Evolutionary conservation across 2,888 invertebrate genomes (phyloP), one percentile per base, ranked within the genome.

Genomic region (Pammene aurita): DNA sequence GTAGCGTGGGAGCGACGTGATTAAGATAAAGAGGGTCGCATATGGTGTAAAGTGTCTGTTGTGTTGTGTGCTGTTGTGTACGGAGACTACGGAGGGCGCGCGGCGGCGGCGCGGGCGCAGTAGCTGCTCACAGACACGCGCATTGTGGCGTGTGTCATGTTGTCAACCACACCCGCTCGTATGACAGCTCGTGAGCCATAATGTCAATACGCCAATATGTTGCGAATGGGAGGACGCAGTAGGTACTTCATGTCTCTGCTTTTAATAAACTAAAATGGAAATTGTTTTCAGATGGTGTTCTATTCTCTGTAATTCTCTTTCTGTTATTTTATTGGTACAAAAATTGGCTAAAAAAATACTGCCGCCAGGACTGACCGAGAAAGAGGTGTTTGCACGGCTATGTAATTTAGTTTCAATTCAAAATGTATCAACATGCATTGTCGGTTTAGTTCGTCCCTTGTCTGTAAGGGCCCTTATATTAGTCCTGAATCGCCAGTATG

Each of bases 1-100:
- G 64, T 38, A 48, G 69, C 69, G 65, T 69, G 69, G 69, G 65
- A 65, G 69, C 65, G n/a, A 16, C 34, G 58, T 44, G 56, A 69
- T 64, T 60, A 64, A 58, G 63, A 69, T 65, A 54, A 64, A 50
- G 35, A 48, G 52, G 44, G 69, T 46, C 64, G 50, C 69, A 65
- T 69, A 16, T 69, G 63, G 56, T 44, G 62, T 50, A 55, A 62
- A 63, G 63, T 52, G 63, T 38, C 26, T 26, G 35, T 48, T 41
- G 35, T 16, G 16, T 50, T 14, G 55, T 9, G 54, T 26, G 34
- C 16, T n/a, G 52, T 13, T 7, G 62, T 18, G 50, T 46, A 14
- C 18, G 18, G 18, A 0, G 52, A 13, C 9, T 10, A 13, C 10
- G 13, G 42, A 5, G 62, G 56, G 56, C 41, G 57, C 68, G 60